Evolutionary conservation across 2,113 vertebrate species (phyloP).

Genomic region (Zapornia atra): DNA sequence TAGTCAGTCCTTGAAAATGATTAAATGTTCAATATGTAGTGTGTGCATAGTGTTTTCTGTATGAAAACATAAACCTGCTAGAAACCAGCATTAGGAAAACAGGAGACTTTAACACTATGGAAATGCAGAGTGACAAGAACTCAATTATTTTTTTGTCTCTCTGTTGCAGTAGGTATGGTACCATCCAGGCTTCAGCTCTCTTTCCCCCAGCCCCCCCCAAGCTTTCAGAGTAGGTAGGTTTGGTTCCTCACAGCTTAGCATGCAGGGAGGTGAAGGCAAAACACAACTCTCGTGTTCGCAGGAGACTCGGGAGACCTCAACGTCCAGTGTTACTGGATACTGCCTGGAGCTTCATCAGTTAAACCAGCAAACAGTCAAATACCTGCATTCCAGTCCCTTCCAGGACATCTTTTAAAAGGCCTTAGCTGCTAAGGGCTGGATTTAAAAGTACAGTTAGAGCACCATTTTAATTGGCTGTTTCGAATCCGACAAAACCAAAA

Average conservation of each 20-base stretch:
- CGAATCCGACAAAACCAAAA: not conserved
- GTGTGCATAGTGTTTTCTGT: not conserved
- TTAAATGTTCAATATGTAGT: not conserved
- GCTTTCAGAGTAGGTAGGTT: not conserved
- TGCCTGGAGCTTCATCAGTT: not conserved
- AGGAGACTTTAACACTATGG: not conserved
- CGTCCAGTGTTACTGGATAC: not conserved
- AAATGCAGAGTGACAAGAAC: not conserved
- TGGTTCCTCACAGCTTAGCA: not conserved
- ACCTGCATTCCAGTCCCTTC: not conserved
- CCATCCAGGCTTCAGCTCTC: not conserved
- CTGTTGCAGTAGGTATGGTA: not conserved
- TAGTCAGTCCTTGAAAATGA: not conserved
- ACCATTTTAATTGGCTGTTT: accelerated
- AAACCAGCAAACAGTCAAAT: not conserved
- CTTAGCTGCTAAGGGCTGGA: not conserved
- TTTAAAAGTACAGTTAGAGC: not conserved
- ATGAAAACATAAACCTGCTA: not conserved
- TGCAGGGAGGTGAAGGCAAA: not conserved
- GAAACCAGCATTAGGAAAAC: not conserved
- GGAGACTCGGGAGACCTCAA: not conserved
- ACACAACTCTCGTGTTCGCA: not conserved
- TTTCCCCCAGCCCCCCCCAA: not conserved
- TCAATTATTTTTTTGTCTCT: not conserved
- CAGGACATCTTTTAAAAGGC: not conserved